A percentile compares a stretch with the other conserved stretches of the same genome.
phyloP scores from a whole-genome alignment of 1,140 invertebrate species.

The Drosophila virilis region DNA sequence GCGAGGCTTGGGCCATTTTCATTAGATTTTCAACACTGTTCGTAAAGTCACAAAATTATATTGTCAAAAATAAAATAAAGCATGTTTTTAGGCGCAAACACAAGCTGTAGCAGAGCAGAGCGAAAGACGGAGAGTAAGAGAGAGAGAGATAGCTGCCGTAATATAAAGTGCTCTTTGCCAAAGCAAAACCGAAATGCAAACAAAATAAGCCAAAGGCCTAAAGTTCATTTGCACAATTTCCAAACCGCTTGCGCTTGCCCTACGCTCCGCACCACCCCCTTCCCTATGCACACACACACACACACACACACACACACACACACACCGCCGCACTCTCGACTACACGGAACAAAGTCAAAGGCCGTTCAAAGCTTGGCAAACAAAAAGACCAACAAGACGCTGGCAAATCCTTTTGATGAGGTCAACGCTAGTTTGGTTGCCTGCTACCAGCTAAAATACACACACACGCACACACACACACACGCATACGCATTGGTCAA shows the following conservation, averaged over 20 bases:
- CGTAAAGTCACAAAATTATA: slow-evolving; percentile 79
- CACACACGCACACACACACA: slow-evolving; percentile 21
- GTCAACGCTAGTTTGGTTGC: slow-evolving; percentile 75
- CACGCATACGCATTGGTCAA: slow-evolving; percentile 32
- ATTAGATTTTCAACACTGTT: slow-evolving; percentile 67
- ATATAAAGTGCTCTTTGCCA: slow-evolving; percentile 25
- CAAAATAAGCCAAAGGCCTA: slow-evolving; percentile 80
- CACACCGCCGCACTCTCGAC: slow-evolving; percentile 10
- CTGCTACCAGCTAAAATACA: slow-evolving; percentile 37
- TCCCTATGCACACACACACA: neutral
- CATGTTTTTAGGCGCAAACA: slow-evolving; percentile 63
- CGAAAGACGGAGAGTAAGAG: neutral
- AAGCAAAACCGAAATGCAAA: slow-evolving; percentile 75
- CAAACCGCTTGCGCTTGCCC: slow-evolving; percentile 34
- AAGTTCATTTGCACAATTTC: slow-evolving; percentile 83
- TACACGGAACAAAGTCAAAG: slow-evolving; percentile 66
- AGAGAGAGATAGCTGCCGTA: slow-evolving; percentile 6
- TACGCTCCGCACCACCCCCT: neutral
- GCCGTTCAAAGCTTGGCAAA: slow-evolving; percentile 67
- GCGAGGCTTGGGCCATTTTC: slow-evolving; percentile 58
- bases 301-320: neutral
- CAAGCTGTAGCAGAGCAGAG: neutral
- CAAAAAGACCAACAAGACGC: slow-evolving; percentile 82
- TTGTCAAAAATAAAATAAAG: slow-evolving; percentile 79
- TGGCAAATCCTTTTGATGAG: slow-evolving; percentile 82